Percentiles rank a stretch among this genome's conserved stretches.
phyloP scores from a whole-genome alignment of 1,140 invertebrate genomes.

The Physella acuta region DNA sequence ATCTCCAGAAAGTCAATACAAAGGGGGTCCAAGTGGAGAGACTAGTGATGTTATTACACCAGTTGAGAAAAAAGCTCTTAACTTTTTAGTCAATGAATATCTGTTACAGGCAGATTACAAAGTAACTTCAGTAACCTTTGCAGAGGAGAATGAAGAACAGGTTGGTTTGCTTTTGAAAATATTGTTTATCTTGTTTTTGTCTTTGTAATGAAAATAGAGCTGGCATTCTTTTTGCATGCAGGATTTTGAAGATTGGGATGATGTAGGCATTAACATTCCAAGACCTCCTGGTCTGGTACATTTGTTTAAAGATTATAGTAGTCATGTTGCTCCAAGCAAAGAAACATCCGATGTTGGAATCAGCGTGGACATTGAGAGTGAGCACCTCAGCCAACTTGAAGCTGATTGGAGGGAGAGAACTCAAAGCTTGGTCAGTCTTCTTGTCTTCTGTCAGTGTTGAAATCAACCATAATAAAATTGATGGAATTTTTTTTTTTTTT shows the following conservation, averaged over 20 bases:
- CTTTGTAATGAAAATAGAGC: background rate
- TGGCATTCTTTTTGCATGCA: conserved; percentile 56
- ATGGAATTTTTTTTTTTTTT: too few species aligned
- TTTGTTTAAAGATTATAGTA: conserved; percentile 73
- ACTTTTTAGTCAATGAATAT: conserved; percentile 88
- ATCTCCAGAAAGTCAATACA: conserved; percentile 59
- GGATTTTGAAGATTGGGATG: conserved; percentile 93
- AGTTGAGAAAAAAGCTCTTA: conserved; percentile 81
- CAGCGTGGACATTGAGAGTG: conserved; percentile 38
- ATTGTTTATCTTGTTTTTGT: background rate
- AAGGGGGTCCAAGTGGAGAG: conserved; percentile 35
- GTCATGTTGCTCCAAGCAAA: conserved; percentile 42
- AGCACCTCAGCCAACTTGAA: conserved; percentile 28
- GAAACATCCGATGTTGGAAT: conserved; percentile 41
- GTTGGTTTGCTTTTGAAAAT: conserved; percentile 49
- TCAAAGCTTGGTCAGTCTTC: conserved; percentile 40
- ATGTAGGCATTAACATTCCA: conserved; percentile 80
- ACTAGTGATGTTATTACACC: conserved; percentile 71
- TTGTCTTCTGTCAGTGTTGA: too few species aligned
- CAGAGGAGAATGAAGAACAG: conserved; percentile 88
- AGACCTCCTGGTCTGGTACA: conserved; percentile 77
- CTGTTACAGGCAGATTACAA: conserved; percentile 79
- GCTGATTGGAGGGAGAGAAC: conserved; percentile 22
- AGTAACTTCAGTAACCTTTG: conserved; percentile 86
- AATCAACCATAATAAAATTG: too few species aligned